Base-by-base conservation (phyloP, 2,797 vertebrate species). In the Halcyon leucocephala region DNA sequence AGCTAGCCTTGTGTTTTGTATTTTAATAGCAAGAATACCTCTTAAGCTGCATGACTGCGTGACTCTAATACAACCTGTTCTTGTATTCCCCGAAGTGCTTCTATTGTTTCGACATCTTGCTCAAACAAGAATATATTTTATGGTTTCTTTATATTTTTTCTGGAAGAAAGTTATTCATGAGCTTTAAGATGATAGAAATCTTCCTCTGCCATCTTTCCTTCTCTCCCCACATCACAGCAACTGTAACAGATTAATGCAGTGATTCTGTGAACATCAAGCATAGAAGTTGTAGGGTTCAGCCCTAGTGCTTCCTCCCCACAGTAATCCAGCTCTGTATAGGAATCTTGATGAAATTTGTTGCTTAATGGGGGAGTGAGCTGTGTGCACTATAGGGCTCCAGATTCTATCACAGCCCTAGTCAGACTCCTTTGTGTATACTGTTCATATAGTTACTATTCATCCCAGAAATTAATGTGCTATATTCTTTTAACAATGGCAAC, bases 401-500 rank as follows among this genome's bases (percentile, higher is more conserved):
- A 61, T 49, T 92, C 52, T 57, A 26, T 25, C 44, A 28, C 84
- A 92, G 72, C 65, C 42, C 52, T 49, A 33, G 37, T 66, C 44
- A 65, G 66, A 25, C 65, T 90, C 71, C 66, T 85, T 85, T 85
- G 76, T 82, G 92, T 60, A 54, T 71, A 55, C 26, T 9, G 13
- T 67, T 82, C 58, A n/a, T 64, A n/a, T 6, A 28, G 80, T 65
- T 84, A 24, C 72, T 60, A 16, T 64, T 89, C 35, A 60, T 64
- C 41, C 74, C 49, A 18, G 35, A 86, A 89, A 89, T 49, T 65
- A 71, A 64, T 65, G 55, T 64, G 46, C 69, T 91, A 0, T 70
- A n/a, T 78, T 69, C 62, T 87, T 84, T 84, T 92, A 91, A 85
- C 86, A 93, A 89, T 52, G 79, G 58, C 52, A 94, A 73, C 74